phyloP scores from a whole-genome alignment of 2,113 vertebrate genomes.

The Colistium nudipinnis region DNA sequence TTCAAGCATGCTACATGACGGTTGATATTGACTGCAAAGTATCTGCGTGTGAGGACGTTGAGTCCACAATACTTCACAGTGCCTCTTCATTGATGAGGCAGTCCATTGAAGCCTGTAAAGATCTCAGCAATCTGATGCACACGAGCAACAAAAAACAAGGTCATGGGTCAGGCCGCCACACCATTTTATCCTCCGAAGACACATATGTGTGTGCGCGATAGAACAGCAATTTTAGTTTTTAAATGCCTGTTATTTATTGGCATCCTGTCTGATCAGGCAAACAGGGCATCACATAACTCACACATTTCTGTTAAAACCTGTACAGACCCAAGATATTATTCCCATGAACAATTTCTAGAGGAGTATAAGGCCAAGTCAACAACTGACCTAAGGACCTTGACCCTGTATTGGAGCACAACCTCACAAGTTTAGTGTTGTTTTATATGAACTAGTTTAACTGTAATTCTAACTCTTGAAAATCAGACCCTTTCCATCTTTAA shows the following conservation, averaged over 20 bases:
- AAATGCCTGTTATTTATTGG: constrained; percentile 27
- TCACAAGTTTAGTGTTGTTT: not conserved
- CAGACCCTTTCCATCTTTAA: not conserved
- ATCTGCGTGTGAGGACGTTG: constrained; percentile 49
- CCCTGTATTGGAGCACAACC: not conserved
- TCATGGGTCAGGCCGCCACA: not conserved
- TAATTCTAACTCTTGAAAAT: not conserved
- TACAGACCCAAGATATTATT: not conserved
- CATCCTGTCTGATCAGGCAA: constrained; percentile 2
- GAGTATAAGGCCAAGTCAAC: not conserved
- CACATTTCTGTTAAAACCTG: not conserved
- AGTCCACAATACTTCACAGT: constrained; percentile 55
- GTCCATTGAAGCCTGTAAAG: constrained; percentile 34
- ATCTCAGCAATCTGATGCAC: constrained; percentile 22
- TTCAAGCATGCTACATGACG: constrained; percentile 17
- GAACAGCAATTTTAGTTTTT: constrained; percentile 2
- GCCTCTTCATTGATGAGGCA: constrained; percentile 45
- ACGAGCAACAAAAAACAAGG: constrained; percentile 34
- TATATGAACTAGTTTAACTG: not conserved
- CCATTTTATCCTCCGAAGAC: constrained; percentile 8
- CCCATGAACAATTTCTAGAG: not conserved
- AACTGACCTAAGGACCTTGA: not conserved
- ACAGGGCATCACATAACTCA: not conserved
- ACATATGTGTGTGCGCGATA: not conserved
- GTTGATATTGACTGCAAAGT: constrained; percentile 47